Percentiles rank a stretch among this genome's conserved stretches.
Conservation (phyloP, 2,797 vertebrate genomes). For the Parauchenoglanis ngamensis region DNA sequence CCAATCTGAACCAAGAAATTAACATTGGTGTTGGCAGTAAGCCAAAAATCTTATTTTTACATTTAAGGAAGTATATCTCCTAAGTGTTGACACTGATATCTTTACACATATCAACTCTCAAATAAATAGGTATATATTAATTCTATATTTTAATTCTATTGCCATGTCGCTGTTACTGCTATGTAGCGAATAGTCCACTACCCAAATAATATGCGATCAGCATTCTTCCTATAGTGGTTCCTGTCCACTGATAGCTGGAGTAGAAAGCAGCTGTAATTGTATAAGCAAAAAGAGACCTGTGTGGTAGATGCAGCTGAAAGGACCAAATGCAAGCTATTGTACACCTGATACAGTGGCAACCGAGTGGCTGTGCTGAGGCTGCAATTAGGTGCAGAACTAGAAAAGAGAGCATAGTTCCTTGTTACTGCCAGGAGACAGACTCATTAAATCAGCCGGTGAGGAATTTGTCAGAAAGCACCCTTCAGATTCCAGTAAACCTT, state of each 20-base stretch:
- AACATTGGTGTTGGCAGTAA: background rate
- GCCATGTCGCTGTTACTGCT: background rate
- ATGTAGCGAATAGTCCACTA: background rate
- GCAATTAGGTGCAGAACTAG: background rate
- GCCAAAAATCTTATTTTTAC: background rate
- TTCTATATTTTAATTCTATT: background rate
- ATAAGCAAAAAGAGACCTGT: background rate
- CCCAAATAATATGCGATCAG: background rate
- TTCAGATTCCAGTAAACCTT: constrained; percentile 48
- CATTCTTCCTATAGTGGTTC: background rate
- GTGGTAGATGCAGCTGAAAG: background rate
- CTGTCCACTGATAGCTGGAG: background rate
- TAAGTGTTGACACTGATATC: background rate
- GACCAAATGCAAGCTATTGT: background rate
- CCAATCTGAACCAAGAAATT: background rate
- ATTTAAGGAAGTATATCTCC: background rate
- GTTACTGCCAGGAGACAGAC: constrained; percentile 28
- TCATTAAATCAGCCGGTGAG: constrained; percentile 45
- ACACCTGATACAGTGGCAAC: background rate
- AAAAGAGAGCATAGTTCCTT: constrained; percentile 29
- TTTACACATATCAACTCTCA: background rate
- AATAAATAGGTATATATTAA: background rate
- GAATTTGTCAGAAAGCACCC: constrained; percentile 49
- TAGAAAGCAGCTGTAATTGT: background rate
- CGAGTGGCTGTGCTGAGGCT: background rate